Percentiles rank a stretch among this genome's conserved stretches.
phyloP scores from a whole-genome alignment of 2,888 invertebrate genomes.

The Cactoblastis cactorum region DNA sequence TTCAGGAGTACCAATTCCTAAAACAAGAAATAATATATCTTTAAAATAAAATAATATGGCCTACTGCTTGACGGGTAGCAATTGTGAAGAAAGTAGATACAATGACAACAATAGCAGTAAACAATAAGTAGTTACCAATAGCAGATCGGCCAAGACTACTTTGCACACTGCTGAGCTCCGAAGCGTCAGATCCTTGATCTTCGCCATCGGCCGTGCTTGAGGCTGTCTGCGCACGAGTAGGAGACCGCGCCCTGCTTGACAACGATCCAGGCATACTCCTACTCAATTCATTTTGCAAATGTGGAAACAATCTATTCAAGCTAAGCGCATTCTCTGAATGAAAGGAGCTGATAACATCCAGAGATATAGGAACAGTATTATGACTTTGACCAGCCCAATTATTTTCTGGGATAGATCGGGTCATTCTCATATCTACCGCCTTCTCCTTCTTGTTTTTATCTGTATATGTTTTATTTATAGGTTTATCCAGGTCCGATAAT shows the following conservation, averaged over 20 bases:
- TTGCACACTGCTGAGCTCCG: constrained; percentile 76
- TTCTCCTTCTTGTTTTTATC: constrained; percentile 34
- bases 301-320: constrained; percentile 81
- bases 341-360: constrained; percentile 79
- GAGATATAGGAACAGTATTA: constrained; percentile 80
- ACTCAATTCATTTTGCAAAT: constrained; percentile 73
- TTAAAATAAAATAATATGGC: background rate
- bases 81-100: too few relatives aligned
- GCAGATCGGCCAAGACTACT: constrained; percentile 79
- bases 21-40: constrained; percentile 16
- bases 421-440: constrained; percentile 77
- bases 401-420: constrained; percentile 84
- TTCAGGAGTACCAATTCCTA: constrained; percentile 63
- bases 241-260: constrained; percentile 49
- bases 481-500: constrained; percentile 88
- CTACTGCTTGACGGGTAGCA: background rate
- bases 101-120: too few relatives aligned
- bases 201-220: constrained; percentile 58
- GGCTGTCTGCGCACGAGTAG: constrained; percentile 38
- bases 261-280: constrained; percentile 66
- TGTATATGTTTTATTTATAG: constrained; percentile 44
- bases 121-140: constrained; percentile 67
- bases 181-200: constrained; percentile 73
- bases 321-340: constrained; percentile 78
- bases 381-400: constrained; percentile 80